Evolutionary conservation across 2,797 vertebrate genomes (phyloP), one percentile per base, ranked within the genome.

Genomic region (Avahi laniger): DNA sequence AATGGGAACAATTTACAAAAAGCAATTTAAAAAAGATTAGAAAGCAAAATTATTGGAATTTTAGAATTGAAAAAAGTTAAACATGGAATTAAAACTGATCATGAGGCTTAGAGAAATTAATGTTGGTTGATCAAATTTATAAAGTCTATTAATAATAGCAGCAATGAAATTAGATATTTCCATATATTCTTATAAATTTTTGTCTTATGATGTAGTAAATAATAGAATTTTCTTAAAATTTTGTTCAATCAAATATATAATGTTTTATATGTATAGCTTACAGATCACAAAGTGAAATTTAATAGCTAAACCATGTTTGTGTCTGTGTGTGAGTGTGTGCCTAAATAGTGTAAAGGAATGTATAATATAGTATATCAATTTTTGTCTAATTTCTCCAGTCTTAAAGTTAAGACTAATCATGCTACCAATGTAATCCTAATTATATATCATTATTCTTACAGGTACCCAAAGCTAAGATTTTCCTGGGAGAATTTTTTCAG

Each of bases 291-390:
- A 76, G 1, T 69, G 28, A 81, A 65, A 28, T n/a, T 50, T 94
- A 76, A 70, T 50, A 30, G 76, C 17, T 46, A 67, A 89, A 12
- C 0, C 0, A 0, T 1, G 1, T n/a, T 0, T 46, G 4, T 57
- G 9, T 59, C 2, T 75, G 24, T 38, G 13, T 70, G 9, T 11
- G 0, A 41, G 41, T 43, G n/a, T 70, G 1, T 67, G 7, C 14
- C 35, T 78, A 30, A 80, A 93, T 80, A 54, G 4, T 24, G 80
- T 75, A n/a, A 38, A 87, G 28, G 20, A 43, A 88, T 61, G 0
- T 41, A 33, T 50, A 52, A 26, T 76, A 38, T 35, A 59, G 5
- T 59, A 41, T 12, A 46, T 78, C 7, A 33, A 33, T 75, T 33
- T 69, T 61, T 84, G 4, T 15, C 18, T 82, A 9, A 46, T 57